Evolutionary conservation across 2,113 vertebrate genomes (phyloP), one percentile per base, ranked within the genome.

Genomic region (Pteruthius melanotis): DNA sequence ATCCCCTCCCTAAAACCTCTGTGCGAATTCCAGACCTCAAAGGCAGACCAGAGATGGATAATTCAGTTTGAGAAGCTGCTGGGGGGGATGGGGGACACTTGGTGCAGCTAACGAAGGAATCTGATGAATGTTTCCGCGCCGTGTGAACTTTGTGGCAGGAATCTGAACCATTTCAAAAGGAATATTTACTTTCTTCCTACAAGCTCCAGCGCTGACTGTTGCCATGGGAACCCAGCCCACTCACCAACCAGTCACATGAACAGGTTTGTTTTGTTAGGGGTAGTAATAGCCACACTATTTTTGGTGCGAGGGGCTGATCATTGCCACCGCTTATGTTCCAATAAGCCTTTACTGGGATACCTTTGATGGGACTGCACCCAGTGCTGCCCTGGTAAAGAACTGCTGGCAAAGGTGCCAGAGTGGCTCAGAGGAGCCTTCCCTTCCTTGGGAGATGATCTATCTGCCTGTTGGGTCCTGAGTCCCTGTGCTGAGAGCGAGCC

Each of bases 211-310:
- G 33, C 93, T 1, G 13, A n/a, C 83, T 65, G 96, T 97, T 97
- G 75, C 96, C 90, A 97, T 96, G 95, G 96, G 93, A 97, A 97
- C 96, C 50, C 90, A 69, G 79, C 92, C 95, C 90, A 92, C 95
- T 95, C 95, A 76, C 39, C 87, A 94, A 63, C 93, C 90, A 74
- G 71, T 5, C 89, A 92, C 49, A 13, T 91, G 94, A 74, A 57
- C 9, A 77, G 88, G 42, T 87, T 92, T 95, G 92, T 94, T 96
- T 95, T 87, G 88, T 95, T 91, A 82, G 86, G 57, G 88, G 76
- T 60, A 69, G 79, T 89, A 87, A 89, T 86, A 90, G 81, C 93
- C 90, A 33, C 94, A 66, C 93, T 79, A 87, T 91, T 90, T 94
- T 94, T 71, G 68, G 68, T 64, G 44, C 24, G 9, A 63, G 80